Base-by-base conservation (phyloP, 2,113 vertebrate species). In the Gymnorhina tibicen region DNA sequence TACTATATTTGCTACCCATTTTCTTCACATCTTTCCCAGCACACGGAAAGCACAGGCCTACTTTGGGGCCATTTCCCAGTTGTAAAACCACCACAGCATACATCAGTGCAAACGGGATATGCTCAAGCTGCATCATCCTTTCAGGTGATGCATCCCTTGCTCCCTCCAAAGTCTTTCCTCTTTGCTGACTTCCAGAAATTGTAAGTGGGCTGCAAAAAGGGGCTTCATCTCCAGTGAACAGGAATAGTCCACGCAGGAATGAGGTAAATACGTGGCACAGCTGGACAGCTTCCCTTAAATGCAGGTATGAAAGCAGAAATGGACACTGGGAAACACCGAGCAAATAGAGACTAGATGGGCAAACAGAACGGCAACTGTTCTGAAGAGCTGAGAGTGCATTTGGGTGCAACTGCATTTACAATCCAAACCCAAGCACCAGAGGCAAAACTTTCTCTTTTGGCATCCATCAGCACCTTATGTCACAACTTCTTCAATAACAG, bases 81-180 rank as follows among this genome's bases (percentile, higher is more conserved):
- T 53, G 52, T 28, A 79, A 83, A 88, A 46, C 22, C 33, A n/a
- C 39, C 6, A 6, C 27, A 67, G 21, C 4, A 9, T 3, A 33
- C 0, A 5, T 39, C 26, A 46, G 56, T 3, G 7, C 63, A 49
- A 68, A 50, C 35, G 21, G 12, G 8, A 37, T 12, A 35, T 0
- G 3, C 24, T n/a, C 32, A n/a, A 60, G 33, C n/a, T 35, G 10
- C 60, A 30, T 30, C 27, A 46, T 13, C 24, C 52, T 63, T 66
- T 79, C 52, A 63, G 67, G 26, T 39, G 76, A 59, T 44, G 32
- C 27, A 67, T 53, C 32, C 35, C 26, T 15, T 35, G 46, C n/a
- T 49, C 58, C 56, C 72, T 68, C 44, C 23, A 9, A 68, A 77
- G 64, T 21, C 47, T 56, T 59, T 78, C 12, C 50, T 56, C 60